Conservation (phyloP, 2,888 invertebrate species). For the Thumatha senex region DNA sequence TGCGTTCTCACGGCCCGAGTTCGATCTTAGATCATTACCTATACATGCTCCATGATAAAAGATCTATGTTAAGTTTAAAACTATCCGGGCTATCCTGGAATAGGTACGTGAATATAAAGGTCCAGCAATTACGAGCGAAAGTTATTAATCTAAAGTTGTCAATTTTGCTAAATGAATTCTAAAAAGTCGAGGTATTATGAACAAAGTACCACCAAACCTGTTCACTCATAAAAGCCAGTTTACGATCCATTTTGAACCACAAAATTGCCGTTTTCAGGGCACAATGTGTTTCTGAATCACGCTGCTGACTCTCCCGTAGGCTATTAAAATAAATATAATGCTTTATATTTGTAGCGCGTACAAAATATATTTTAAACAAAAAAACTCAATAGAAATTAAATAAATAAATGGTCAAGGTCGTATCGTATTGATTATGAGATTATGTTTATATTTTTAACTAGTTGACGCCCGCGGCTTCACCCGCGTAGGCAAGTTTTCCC, state of each 20-base stretch:
- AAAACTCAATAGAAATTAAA: too few relatives aligned
- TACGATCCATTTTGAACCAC: constrained; percentile 66
- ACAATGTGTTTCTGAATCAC: constrained; percentile 42
- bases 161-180: not conserved
- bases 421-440: too few relatives aligned
- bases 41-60: too few relatives aligned
- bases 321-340: constrained; percentile 51
- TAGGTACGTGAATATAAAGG: too few relatives aligned
- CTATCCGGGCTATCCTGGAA: too few relatives aligned
- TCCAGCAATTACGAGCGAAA: not conserved
- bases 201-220: constrained; percentile 33
- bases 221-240: constrained; percentile 72
- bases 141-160: not conserved
- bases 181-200: not conserved
- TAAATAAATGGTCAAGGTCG: too few relatives aligned
- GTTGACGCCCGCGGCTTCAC: too few relatives aligned
- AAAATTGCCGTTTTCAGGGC: constrained; percentile 61
- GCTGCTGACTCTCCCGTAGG: constrained; percentile 31
- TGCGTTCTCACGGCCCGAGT: too few relatives aligned
- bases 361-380: constrained; percentile 3
- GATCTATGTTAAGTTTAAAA: too few relatives aligned
- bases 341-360: constrained; percentile 19
- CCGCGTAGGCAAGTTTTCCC: too few relatives aligned
- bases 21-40: too few relatives aligned
- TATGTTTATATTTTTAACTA: too few relatives aligned